phyloP scores from a whole-genome alignment of 2,888 invertebrate genomes.

The Pseudeuparius sepicola region DNA sequence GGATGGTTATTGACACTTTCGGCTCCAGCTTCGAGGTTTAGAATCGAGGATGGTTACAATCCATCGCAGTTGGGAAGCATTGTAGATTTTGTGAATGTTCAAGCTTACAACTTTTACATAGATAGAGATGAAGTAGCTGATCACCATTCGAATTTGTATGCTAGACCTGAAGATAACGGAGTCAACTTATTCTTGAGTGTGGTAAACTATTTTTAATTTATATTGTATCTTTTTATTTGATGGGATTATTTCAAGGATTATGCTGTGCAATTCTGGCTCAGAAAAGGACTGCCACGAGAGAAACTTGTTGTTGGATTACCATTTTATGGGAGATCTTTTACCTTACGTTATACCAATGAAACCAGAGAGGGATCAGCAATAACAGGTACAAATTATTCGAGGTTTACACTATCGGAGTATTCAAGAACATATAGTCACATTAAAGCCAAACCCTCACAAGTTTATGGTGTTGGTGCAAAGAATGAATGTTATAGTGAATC shows the following conservation, averaged over 20 bases:
- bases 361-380: slow-evolving; percentile 17
- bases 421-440: not conserved
- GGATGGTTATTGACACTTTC: slow-evolving; percentile 42
- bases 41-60: slow-evolving; percentile 57
- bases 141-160: slow-evolving; percentile 44
- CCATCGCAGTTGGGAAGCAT: slow-evolving; percentile 48
- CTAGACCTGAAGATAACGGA: slow-evolving; percentile 41
- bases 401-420: slow-evolving; percentile 39
- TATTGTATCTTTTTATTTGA: not conserved
- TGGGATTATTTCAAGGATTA: slow-evolving; percentile 44
- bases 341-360: slow-evolving; percentile 46
- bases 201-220: slow-evolving; percentile 30
- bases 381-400: not conserved
- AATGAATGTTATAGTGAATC: too few species aligned
- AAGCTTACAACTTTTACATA: slow-evolving; percentile 53
- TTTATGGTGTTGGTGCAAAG: too few species aligned
- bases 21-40: slow-evolving; percentile 51
- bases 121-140: slow-evolving; percentile 39
- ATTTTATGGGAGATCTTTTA: slow-evolving; percentile 63
- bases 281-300: slow-evolving; percentile 51
- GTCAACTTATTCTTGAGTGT: slow-evolving; percentile 45
- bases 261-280: slow-evolving; percentile 55
- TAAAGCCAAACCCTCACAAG: too few species aligned
- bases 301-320: slow-evolving; percentile 66
- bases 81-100: slow-evolving; percentile 58